A percentile compares a stretch with the other conserved stretches of the same genome.
Evolutionary conservation across 2,113 vertebrate species (phyloP).

Genomic region (Chlamydotis undulata): DNA sequence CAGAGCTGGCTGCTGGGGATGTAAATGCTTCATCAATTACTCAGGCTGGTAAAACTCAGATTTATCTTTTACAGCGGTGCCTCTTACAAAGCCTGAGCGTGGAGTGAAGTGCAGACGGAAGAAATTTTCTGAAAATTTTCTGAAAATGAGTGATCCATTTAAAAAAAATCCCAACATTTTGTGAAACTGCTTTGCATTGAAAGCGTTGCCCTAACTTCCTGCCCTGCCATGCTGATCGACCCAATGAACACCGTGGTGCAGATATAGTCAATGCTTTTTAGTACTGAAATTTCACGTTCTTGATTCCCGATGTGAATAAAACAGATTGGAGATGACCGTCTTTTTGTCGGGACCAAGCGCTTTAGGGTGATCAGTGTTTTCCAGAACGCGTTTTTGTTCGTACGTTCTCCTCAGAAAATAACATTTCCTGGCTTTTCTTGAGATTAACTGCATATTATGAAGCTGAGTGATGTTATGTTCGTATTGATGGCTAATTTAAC

Average conservation of each 20-base stretch:
- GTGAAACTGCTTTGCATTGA: not conserved
- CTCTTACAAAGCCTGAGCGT: not conserved
- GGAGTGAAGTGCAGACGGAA: not conserved
- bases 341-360: not conserved
- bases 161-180: not conserved
- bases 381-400: not conserved
- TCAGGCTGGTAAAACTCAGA: conserved; percentile 42
- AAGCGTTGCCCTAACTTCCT: not conserved
- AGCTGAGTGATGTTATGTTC: not conserved
- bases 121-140: not conserved
- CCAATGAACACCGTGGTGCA: not conserved
- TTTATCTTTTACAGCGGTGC: not conserved
- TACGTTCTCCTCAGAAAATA: not conserved
- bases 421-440: not conserved
- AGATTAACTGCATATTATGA: not conserved
- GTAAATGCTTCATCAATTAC: conserved; percentile 52
- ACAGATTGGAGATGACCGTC: not conserved
- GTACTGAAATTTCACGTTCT: not conserved
- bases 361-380: not conserved
- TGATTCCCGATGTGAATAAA: not conserved
- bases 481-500: conserved; percentile 22
- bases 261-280: not conserved
- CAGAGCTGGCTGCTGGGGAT: conserved; percentile 16
- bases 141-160: not conserved
- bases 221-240: not conserved